Evolutionary conservation across 2,888 invertebrate genomes (phyloP).

Genomic region (Sicus ferrugineus): DNA sequence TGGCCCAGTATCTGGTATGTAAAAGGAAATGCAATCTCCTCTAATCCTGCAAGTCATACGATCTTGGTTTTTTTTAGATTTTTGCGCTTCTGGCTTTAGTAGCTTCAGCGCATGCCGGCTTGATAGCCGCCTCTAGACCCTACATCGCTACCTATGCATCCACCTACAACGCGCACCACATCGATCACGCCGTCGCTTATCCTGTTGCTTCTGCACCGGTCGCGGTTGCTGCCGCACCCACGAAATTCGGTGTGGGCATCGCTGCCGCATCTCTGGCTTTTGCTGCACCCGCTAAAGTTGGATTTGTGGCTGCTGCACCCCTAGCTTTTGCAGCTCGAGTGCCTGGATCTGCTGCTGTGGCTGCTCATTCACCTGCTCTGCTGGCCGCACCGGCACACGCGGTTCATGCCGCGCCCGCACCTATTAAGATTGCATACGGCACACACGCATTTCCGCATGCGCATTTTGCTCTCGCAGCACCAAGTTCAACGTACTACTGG

Average conservation of each 20-base stretch:
- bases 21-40: background rate
- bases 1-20: constrained; percentile 58
- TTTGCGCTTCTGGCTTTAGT: constrained; percentile 49
- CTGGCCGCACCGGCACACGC: background rate
- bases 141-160: constrained; percentile 76
- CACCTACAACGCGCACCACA: constrained; percentile 77
- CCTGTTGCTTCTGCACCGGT: constrained; percentile 64
- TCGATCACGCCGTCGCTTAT: constrained; percentile 78
- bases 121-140: constrained; percentile 64
- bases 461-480: constrained; percentile 26
- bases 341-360: constrained; percentile 30
- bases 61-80: constrained; percentile 43
- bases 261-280: constrained; percentile 1
- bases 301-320: constrained; percentile 30
- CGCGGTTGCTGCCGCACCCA: constrained; percentile 42
- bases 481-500: constrained; percentile 41
- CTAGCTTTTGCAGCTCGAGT: constrained; percentile 43
- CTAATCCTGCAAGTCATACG: background rate
- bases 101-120: constrained; percentile 60
- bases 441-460: constrained; percentile 5
- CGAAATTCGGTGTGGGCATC: constrained; percentile 34
- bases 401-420: background rate
- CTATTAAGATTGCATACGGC: background rate
- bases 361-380: constrained; percentile 33
- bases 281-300: background rate